Base-by-base conservation (phyloP, 2,888 invertebrate genomes). In the Pheosia gnoma region DNA sequence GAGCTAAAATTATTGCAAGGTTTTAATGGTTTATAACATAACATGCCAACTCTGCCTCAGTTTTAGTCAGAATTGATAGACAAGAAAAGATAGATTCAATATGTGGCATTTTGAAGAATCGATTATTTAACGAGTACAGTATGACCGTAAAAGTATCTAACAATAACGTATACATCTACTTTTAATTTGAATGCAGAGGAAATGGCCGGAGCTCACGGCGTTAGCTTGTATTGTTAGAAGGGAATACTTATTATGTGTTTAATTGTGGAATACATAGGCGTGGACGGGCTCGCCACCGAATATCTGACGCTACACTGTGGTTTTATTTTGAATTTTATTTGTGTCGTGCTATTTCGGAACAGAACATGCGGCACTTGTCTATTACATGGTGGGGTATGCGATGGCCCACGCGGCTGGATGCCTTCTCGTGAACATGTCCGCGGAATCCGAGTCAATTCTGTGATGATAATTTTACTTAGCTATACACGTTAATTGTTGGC, bases 321-420 rank as follows among this genome's bases (percentile, higher is more conserved):
- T 89, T 92, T 93, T 93, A 92, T 93, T 93, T 92, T 90, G 81
- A 85, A 90, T 91, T 93, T 93, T 93, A 93, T 93, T 93, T 91
- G 90, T 91, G 93, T 92, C 92, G 92, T 83, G 90, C 93, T 93
- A 93, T 93, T 93, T 93, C 78, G 77, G 92, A 90, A 81, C 86
- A 80, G 86, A 88, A 87, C 88, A 86, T 85, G 88, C 87, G 88
- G 87, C 89, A 91, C 90, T 91, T 90, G 89, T 90, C 88, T 87
- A 86, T 85, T 90, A 86, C 88, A 88, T 83, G 81, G 85, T 79
- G 81, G 82, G 79, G 74, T 78, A 82, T 83, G 80, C 81, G 81
- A 76, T 82, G 80, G 84, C 90, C 88, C 86, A 88, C 90, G 90
- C 89, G 74, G 75, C 79, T 77, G 72, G 72, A 80, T 76, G 81